phyloP scores from a whole-genome alignment of 2,113 vertebrate species.

The Beaufortia kweichowensis region DNA sequence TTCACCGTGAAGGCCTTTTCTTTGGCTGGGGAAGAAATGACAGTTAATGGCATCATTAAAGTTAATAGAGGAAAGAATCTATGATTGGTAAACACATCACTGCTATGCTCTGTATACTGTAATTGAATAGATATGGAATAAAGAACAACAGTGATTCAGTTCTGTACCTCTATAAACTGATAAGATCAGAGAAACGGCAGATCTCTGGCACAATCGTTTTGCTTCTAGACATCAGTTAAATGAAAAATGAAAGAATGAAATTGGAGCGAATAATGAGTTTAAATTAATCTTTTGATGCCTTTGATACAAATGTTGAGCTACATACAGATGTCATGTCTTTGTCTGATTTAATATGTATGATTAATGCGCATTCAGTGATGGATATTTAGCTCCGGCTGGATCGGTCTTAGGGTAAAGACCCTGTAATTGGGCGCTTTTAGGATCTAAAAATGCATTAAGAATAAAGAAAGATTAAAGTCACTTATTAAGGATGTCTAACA shows the following conservation, averaged over 20 bases:
- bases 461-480: conserved; percentile 43
- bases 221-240: conserved; percentile 7
- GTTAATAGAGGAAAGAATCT: conserved; percentile 26
- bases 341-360: conserved; percentile 37
- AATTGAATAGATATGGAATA: conserved; percentile 34
- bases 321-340: conserved; percentile 35
- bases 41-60: conserved; percentile 37
- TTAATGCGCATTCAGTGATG: background rate
- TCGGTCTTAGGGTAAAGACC: background rate
- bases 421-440: background rate
- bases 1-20: conserved; percentile 1
- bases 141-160: conserved; percentile 27
- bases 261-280: background rate
- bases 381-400: background rate
- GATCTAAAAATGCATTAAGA: conserved; percentile 23
- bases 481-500: no score
- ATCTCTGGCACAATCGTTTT: background rate
- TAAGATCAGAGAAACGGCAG: conserved; percentile 18
- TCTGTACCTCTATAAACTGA: conserved; percentile 6
- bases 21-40: background rate
- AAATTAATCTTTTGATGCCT: conserved; percentile 25
- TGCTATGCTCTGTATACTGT: conserved; percentile 24
- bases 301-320: conserved; percentile 40
- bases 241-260: background rate
- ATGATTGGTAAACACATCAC: conserved; percentile 33